Evolutionary conservation across 2,888 invertebrate species (phyloP).

Genomic region (Polyommatus iphigenia): DNA sequence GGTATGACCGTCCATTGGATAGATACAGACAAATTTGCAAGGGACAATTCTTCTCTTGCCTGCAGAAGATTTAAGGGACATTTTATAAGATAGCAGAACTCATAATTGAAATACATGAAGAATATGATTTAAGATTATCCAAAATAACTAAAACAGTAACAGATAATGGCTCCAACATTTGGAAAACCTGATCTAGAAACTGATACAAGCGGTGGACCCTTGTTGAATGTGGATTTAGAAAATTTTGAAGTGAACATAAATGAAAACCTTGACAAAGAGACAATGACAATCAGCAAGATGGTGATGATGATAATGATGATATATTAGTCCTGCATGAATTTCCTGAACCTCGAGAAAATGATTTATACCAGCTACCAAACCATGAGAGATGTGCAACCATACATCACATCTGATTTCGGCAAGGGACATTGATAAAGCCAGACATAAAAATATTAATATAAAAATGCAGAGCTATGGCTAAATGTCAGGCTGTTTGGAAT

Average conservation of each 20-base stretch:
- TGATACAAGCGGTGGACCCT: neutral
- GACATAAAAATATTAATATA: neutral
- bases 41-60: conserved; percentile 34
- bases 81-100: conserved; percentile 40
- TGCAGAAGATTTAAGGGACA: conserved; percentile 43
- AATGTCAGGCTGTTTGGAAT: neutral
- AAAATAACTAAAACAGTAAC: conserved; percentile 38
- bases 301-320: neutral
- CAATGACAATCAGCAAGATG: neutral
- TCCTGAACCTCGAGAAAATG: neutral
- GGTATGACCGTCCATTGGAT: conserved; percentile 42
- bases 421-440: neutral
- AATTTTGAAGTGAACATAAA: neutral
- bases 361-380: neutral
- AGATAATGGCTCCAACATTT: conserved; percentile 34
- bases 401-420: neutral
- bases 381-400: conserved; percentile 9
- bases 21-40: conserved; percentile 37
- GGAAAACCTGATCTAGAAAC: neutral
- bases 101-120: conserved; percentile 39
- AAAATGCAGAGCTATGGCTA: neutral
- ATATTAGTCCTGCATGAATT: neutral
- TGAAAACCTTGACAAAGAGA: no score
- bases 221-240: conserved; percentile 11
- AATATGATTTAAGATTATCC: conserved; percentile 40